Evolutionary conservation across 2,113 vertebrate genomes (phyloP), one percentile per base, ranked within the genome.

Genomic region (Oceanites oceanicus): DNA sequence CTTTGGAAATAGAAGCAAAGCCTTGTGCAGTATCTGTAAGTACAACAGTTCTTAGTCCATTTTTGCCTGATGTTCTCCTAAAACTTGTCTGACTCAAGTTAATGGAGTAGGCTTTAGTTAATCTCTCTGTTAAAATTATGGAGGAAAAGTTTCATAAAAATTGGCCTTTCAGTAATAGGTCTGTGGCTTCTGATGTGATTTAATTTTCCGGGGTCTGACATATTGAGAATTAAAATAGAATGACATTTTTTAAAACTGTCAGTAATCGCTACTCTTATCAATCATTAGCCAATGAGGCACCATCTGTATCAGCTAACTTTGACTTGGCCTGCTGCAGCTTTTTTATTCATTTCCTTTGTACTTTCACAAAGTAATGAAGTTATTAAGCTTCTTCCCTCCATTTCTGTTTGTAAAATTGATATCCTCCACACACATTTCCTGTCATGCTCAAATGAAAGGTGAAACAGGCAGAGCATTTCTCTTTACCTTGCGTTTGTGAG

Each of bases 61-160:
- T 92, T 95, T 88, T 72, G 32, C 66, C n/a, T 84, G 25, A 50
- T 62, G 27, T 71, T 75, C 52, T 74, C 40, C 71, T 78, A 53
- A 78, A 95, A 76, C 58, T 77, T 81, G 30, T 81, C 72, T 68
- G 36, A 34, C n/a, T 68, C 4, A 29, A 75, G 71, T 61, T 82
- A 90, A 88, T 82, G 49, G 56, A 86, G 16, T 59, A 42, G 21
- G 26, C 36, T 90, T 77, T 79, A 82, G 77, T 90, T 94, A 88
- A 94, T 87, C 34, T 79, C n/a, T 47, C 74, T 0, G 1, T 49
- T 88, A 56, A 92, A 86, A 78, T 91, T 92, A 58, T 32, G 34
- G 62, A 90, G 71, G 49, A 86, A 88, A 95, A 86, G 44, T 94
- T 96, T 81, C 38, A 85, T 87, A 72, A 92, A 94, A 94, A 77